Evolutionary conservation across 2,888 invertebrate genomes (phyloP).

Genomic region (Chloromyia formosa): DNA sequence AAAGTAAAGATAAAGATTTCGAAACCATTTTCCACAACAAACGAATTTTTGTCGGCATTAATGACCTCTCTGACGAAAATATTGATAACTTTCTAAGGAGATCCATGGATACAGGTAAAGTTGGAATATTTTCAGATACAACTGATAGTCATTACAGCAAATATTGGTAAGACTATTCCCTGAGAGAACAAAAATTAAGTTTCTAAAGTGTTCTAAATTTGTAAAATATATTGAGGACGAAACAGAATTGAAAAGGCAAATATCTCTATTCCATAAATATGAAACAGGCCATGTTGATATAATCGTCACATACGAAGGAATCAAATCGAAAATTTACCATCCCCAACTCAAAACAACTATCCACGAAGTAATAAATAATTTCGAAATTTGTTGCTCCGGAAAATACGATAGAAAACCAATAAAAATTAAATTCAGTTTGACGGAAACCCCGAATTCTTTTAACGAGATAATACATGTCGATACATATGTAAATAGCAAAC

Average conservation of each 20-base stretch:
- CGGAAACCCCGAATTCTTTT: conserved; percentile 29
- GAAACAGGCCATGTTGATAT: conserved; percentile 52
- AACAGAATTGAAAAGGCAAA: neutral
- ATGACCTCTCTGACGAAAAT: neutral
- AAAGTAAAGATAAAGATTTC: conserved; percentile 43
- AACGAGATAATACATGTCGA: conserved; percentile 41
- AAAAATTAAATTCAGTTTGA: conserved; percentile 40
- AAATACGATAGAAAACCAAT: conserved; percentile 42
- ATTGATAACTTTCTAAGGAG: too few species aligned
- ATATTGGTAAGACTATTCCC: neutral
- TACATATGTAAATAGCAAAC: conserved; percentile 26
- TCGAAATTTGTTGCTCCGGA: neutral
- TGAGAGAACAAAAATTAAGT: neutral
- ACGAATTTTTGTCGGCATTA: conserved; percentile 47
- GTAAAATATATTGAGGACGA: neutral
- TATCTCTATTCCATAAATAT: conserved; percentile 46
- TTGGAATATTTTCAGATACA: too few species aligned
- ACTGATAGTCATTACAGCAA: neutral
- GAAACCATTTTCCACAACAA: conserved; percentile 38
- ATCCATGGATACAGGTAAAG: too few species aligned
- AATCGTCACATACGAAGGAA: conserved; percentile 45
- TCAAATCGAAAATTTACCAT: neutral
- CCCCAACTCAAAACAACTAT: neutral
- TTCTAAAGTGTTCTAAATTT: neutral
- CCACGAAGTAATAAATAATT: neutral